These are phyloP conservation scores for Adineta ricciae DNA, from an alignment of 2,888 invertebrate species.

Conservation along the genomic window DNA sequence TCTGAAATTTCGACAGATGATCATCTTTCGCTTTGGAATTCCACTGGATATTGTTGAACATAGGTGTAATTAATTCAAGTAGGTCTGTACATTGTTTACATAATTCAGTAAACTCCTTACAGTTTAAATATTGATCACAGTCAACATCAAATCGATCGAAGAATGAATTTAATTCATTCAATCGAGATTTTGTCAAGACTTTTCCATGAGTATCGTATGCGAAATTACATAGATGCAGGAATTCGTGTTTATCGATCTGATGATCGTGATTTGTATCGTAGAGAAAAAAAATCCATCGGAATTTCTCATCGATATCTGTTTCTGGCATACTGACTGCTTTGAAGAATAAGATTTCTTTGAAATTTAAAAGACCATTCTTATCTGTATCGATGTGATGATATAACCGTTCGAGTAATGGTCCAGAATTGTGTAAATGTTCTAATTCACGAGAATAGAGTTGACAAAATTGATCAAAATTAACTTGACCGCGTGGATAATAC, in stretches of 20 bases:
- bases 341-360: neutral
- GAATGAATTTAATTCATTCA: neutral
- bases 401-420: slow-evolving; percentile 14
- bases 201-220: neutral
- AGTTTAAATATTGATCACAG: neutral
- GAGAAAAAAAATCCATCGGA: neutral
- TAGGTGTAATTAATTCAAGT: slow-evolving; percentile 7
- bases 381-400: slow-evolving; percentile 4
- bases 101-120: neutral
- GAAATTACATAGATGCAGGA: neutral
- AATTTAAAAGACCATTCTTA: neutral
- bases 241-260: neutral
- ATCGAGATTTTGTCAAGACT: neutral
- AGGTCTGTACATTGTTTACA: slow-evolving; percentile 10
- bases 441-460: neutral
- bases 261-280: neutral
- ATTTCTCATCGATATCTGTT: neutral
- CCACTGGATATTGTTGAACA: neutral
- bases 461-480: neutral
- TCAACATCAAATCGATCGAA: neutral
- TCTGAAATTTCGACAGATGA: neutral
- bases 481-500: neutral
- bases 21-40: neutral
- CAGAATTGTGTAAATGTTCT: slow-evolving; percentile 7
- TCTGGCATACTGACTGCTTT: neutral